Conservation (phyloP, 2,888 invertebrate genomes). For the Napeogenes inachia region DNA sequence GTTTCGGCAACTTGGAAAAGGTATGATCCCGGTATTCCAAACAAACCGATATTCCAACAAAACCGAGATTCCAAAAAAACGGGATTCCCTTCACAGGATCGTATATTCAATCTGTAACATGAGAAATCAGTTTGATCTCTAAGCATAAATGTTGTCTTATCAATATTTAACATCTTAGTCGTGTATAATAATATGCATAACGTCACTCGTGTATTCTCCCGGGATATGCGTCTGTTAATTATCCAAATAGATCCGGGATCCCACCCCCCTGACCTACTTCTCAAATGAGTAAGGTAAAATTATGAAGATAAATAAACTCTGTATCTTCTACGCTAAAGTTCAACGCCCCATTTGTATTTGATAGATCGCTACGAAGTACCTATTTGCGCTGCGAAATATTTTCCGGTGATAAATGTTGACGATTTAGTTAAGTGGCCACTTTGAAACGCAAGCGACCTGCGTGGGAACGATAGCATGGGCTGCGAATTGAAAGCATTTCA, state of each 20-base stretch:
- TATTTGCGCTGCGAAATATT: conserved; percentile 26
- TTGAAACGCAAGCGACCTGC: conserved; percentile 23
- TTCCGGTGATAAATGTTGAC: conserved; percentile 25
- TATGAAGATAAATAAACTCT: conserved; percentile 6
- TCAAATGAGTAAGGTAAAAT: conserved; percentile 5
- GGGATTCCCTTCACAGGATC: too few relatives aligned
- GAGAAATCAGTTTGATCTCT: too few relatives aligned
- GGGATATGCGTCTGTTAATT: not conserved
- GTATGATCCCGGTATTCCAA: too few relatives aligned
- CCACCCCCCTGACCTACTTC: not conserved
- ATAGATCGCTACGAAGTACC: conserved; percentile 16
- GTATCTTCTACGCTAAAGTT: conserved; percentile 10
- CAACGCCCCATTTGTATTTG: conserved; percentile 14
- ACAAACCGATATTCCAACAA: too few relatives aligned
- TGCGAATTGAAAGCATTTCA: not conserved
- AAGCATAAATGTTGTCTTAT: too few relatives aligned
- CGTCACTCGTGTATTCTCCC: not conserved
- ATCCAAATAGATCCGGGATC: not conserved
- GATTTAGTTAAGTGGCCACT: conserved; percentile 32
- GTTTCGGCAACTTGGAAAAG: too few relatives aligned
- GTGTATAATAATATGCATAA: too few relatives aligned
- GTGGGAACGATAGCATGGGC: conserved; percentile 2
- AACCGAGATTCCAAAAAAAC: too few relatives aligned
- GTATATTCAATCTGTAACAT: too few relatives aligned
- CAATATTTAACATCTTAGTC: too few relatives aligned